phyloP scores from a whole-genome alignment of 2,888 invertebrate species.

The Uropetala carovei region DNA sequence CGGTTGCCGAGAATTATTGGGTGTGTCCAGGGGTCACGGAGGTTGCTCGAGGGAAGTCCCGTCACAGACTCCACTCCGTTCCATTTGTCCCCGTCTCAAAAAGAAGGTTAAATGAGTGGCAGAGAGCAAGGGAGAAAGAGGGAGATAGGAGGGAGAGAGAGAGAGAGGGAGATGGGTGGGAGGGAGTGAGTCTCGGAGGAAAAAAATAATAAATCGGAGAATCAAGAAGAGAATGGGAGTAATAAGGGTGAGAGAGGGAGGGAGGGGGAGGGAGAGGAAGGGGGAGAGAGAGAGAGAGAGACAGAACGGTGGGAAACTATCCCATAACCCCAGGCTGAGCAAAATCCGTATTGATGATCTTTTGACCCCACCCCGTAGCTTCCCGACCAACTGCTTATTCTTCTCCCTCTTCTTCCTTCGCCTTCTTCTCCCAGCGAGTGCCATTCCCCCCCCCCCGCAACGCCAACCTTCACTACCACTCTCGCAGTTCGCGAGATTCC shows the following conservation, averaged over 20 bases:
- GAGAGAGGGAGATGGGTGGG: neutral
- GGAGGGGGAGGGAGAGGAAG: neutral
- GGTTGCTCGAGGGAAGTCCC: neutral
- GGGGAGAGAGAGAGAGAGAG: neutral
- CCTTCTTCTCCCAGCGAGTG: neutral
- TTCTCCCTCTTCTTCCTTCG: neutral
- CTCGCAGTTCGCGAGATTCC: conserved; percentile 42
- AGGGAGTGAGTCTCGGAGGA: neutral
- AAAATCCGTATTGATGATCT: conserved; percentile 64
- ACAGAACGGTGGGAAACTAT: neutral
- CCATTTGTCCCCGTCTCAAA: conserved; percentile 34
- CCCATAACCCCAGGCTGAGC: conserved; percentile 53
- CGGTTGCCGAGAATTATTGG: conserved; percentile 4
- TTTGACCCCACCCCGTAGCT: conserved; percentile 47
- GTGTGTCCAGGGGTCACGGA: conserved; percentile 8
- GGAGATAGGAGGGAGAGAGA: neutral
- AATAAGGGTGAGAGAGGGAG: neutral
- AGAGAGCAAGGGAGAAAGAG: neutral
- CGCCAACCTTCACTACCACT: neutral
- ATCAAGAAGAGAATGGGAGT: conserved; percentile 34
- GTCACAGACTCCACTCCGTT: neutral
- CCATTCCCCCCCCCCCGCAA: neutral
- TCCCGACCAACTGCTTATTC: conserved; percentile 37
- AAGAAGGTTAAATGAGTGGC: neutral
- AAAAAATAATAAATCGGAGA: conserved; percentile 60